Evolutionary conservation across 2,797 vertebrate genomes (phyloP), one percentile per base, ranked within the genome.

Genomic region (Percopsis omiscomaycus): DNA sequence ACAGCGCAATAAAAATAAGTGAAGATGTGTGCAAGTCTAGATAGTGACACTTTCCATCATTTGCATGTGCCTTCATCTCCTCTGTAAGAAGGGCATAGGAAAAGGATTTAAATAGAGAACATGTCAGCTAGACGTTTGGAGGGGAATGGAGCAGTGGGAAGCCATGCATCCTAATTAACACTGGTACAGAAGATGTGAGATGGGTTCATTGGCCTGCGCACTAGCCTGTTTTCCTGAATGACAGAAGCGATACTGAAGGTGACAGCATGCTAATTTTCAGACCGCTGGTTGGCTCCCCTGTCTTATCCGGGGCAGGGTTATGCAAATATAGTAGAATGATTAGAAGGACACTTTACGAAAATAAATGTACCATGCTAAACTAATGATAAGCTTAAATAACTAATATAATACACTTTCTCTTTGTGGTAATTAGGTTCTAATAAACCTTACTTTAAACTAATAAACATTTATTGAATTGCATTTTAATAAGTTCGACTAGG

Each of bases 161-260:
- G 89, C 86, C 88, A 69, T 65, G 86, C 83, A 83, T 89, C 71
- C 85, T 89, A 90, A 92, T 91, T 91, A 92, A 90, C 88, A 90
- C 90, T 91, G 84, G 80, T 86, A 82, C 86, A 77, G 84, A 81
- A 78, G 86, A 89, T 89, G 88, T 82, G 84, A 81, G 85, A 86
- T 80, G 86, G 80, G 90, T 91, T 91, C 86, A 89, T 77, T 63
- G 77, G 87, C 86, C 84, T 85, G 80, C 78, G 81, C 85, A 77
- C 78, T 82, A 70, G 83, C 86, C 86, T 75, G 78, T 86, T 88
- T 89, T 86, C 83, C 85, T 86, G 87, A 89, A 90, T 90, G 90
- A 91, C 90, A 89, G 89, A 84, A 85, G 73, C 87, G 88, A 86
- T 85, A 80, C 85, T 81, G 88, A 92, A 92, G 91, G 91, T 92